A percentile compares a stretch with the other conserved stretches of the same genome.
Conservation (phyloP, 2,113 vertebrate species). For the Gnathonemus longibarbis region DNA sequence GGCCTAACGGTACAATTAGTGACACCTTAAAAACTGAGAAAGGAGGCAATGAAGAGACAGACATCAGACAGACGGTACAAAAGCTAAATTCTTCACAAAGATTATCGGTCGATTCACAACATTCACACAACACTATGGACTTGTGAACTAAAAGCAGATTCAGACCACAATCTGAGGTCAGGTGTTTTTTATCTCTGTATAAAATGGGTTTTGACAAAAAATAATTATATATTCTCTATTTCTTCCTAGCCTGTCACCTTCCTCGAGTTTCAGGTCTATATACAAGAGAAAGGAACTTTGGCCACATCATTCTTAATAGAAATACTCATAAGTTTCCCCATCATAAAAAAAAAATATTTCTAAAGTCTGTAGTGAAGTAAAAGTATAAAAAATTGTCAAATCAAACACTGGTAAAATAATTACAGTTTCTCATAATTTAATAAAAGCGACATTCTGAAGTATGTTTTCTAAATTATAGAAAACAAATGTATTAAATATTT, state of each 20-base stretch:
- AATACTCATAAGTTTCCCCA: constrained; percentile 43
- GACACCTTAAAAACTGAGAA: constrained; percentile 33
- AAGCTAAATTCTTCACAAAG: constrained; percentile 45
- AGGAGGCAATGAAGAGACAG: constrained; percentile 48
- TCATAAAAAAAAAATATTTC: constrained; percentile 52
- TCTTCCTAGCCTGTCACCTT: constrained; percentile 28
- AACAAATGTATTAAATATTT: constrained; percentile 25
- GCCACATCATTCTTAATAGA: constrained; percentile 43
- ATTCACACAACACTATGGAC: constrained; percentile 28
- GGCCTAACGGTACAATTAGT: not conserved
- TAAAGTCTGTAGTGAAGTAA: constrained; percentile 50
- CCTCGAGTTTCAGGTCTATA: constrained; percentile 38
- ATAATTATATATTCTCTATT: constrained; percentile 32
- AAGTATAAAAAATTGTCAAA: constrained; percentile 50
- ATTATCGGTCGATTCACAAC: constrained; percentile 17
- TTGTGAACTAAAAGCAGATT: constrained; percentile 38
- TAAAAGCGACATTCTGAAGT: constrained; percentile 23
- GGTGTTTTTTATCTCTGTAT: constrained; percentile 40
- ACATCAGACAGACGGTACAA: constrained; percentile 53
- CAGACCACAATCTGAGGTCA: constrained; percentile 38
- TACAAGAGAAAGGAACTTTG: constrained; percentile 54
- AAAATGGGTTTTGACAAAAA: constrained; percentile 46
- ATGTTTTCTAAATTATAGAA: constrained; percentile 31
- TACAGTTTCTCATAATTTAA: constrained; percentile 20
- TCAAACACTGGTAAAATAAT: constrained; percentile 31